Evolutionary conservation across 2,888 invertebrate genomes (phyloP), one percentile per base, ranked within the genome.

Genomic region (Synergus umbraculus): DNA sequence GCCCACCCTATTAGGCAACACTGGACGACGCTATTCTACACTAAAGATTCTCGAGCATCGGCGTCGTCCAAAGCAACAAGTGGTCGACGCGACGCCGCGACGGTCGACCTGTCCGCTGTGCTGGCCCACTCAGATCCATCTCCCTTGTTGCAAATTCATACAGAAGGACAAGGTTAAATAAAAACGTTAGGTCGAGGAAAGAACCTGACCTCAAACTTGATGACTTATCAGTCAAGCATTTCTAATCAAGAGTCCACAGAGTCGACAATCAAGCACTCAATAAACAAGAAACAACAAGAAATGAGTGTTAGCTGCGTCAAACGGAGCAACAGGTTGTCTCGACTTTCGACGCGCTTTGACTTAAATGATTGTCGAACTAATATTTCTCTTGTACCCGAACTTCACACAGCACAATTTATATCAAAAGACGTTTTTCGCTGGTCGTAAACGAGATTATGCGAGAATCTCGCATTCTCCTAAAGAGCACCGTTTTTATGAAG

Each of bases 311-410:
- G 83, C 81, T 78, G 73, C 82, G 67, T 54, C 78, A 76, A 66
- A 43, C 63, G 67, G 64, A 83, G 81, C 82, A 79, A 82, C 81
- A 83, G 82, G 83, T 82, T 76, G 78, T 18, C 29, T 58, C 81
- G 69, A 49, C 76, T 18, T 43, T 46, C 81, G 76, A 49, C 79
- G 76, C 49, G 67, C 49, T 41, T 58, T 63, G 63, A 54, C 18
- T 63, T 8, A 67, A 43, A 67, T 4, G 54, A n/a, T 54, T 54
- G 18, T 7, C 10, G 37, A 77, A 65, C 46, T 65, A 10, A 37
- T 43, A 18, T n/a, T n/a, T 54, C 54, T 37, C 18, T 65, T 37
- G 49, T 7, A 63, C 64, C 5, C 22, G 60, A 63, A 63, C 76
- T 29, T 37, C 15, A 76, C 37, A 76, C 58, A 76, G 43, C 58